Conservation (phyloP, 2,113 vertebrate species). For the Pollachius pollachius region DNA sequence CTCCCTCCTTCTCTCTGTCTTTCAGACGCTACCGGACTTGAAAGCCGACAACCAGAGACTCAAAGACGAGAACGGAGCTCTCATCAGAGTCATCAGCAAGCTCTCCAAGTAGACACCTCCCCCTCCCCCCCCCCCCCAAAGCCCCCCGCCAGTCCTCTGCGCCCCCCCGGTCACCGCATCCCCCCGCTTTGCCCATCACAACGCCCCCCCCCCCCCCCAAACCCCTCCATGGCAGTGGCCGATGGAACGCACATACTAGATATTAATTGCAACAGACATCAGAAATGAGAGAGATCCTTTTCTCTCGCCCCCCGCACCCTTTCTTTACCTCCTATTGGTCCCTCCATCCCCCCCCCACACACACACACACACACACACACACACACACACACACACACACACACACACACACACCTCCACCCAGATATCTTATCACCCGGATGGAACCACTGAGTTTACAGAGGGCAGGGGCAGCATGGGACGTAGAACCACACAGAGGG, state of each 20-base stretch:
- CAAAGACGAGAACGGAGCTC: slow-evolving; percentile 98
- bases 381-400: slow-evolving; percentile 17
- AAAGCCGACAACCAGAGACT: slow-evolving; percentile 99
- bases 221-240: slow-evolving; percentile 76
- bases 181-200: slow-evolving; percentile 28
- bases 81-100: slow-evolving; percentile 96
- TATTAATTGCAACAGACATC: slow-evolving; percentile 80
- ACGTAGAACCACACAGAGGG: slow-evolving; percentile 53
- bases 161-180: not conserved
- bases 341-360: slow-evolving; percentile 12
- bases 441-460: slow-evolving; percentile 90
- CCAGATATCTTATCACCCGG: slow-evolving; percentile 55
- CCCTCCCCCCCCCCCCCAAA: not conserved
- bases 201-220: slow-evolving; percentile 19
- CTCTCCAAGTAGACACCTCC: slow-evolving; percentile 85
- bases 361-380: not conserved
- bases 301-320: slow-evolving; percentile 4
- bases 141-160: not conserved
- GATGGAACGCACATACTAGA: slow-evolving; percentile 85
- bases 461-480: slow-evolving; percentile 47
- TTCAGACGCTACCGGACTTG: slow-evolving; percentile 96
- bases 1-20: slow-evolving; percentile 34
- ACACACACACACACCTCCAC: too few species aligned
- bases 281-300: slow-evolving; percentile 55
- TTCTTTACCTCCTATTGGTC: slow-evolving; percentile 2